Percentiles rank a stretch among this genome's conserved stretches.
Conservation (phyloP, 2,888 invertebrate species). For the Rotaria magnacalcarata region DNA sequence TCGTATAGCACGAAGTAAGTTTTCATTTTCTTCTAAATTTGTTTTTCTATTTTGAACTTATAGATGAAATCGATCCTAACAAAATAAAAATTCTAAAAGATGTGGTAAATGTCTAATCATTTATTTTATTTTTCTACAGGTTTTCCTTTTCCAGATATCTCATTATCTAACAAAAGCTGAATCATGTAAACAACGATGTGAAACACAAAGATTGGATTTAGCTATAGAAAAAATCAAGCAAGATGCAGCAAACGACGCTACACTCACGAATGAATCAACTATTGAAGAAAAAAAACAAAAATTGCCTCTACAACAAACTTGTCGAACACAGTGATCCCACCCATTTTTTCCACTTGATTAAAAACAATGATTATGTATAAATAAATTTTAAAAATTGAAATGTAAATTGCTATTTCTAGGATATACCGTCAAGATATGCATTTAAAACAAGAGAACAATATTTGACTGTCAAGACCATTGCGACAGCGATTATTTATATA, state of each 20-base stretch:
- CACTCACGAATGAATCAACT: not conserved
- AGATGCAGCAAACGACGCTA: not conserved
- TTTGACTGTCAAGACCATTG: not conserved
- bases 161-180: not conserved
- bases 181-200: conserved; percentile 4
- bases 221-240: not conserved
- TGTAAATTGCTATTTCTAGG: no score
- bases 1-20: not conserved
- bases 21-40: not conserved
- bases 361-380: not conserved
- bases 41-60: not conserved
- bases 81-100: not conserved
- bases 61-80: not conserved
- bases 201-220: not conserved
- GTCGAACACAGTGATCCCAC: not conserved
- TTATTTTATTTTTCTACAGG: not conserved
- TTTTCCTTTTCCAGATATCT: not conserved
- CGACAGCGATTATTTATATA: not conserved
- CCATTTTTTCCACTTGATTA: not conserved
- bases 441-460: no score
- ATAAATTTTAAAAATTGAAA: no score
- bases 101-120: not conserved
- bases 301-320: not conserved
- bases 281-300: not conserved
- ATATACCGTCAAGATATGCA: no score